These are phyloP conservation scores for Maconellicoccus hirsutus DNA, from an alignment of 1,140 invertebrate species.

Conservation along the genomic window DNA sequence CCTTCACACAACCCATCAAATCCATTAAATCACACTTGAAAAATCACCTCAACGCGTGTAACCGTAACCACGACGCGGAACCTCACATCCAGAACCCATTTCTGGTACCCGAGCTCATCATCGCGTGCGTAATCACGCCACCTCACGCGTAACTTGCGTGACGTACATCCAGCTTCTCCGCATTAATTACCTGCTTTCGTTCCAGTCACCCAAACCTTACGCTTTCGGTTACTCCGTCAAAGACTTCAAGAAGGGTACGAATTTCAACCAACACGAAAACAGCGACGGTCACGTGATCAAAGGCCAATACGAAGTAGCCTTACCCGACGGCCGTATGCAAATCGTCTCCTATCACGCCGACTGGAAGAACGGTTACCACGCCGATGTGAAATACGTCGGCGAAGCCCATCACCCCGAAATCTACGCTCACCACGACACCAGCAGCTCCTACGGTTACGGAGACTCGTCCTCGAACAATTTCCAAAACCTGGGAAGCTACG, in stretches of 20 bases:
- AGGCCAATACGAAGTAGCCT: conserved; percentile 58
- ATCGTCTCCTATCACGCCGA: conserved; percentile 64
- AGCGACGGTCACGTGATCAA: conserved; percentile 57
- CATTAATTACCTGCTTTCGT: conserved; percentile 27
- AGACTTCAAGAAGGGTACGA: conserved; percentile 56
- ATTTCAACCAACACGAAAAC: conserved; percentile 53
- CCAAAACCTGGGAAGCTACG: conserved; percentile 24
- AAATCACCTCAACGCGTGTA: too few species aligned
- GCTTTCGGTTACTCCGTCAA: conserved; percentile 68
- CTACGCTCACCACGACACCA: conserved; percentile 30
- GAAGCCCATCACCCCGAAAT: conserved; percentile 50
- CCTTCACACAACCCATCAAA: too few species aligned
- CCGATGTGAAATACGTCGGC: conserved; percentile 64
- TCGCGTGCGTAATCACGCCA: too few species aligned
- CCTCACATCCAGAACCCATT: too few species aligned
- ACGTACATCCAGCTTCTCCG: too few species aligned
- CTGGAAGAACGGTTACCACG: conserved; percentile 63
- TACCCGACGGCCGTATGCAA: conserved; percentile 60
- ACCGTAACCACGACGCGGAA: too few species aligned
- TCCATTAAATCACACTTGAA: too few species aligned
- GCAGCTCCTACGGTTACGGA: conserved; percentile 17
- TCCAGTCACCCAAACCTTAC: conserved; percentile 56
- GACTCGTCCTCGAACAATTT: conserved; percentile 31
- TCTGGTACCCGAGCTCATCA: too few species aligned
- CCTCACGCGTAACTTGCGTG: too few species aligned